Evolutionary conservation across 2,113 vertebrate species (phyloP).

Genomic region (Atrichornis clamosus): DNA sequence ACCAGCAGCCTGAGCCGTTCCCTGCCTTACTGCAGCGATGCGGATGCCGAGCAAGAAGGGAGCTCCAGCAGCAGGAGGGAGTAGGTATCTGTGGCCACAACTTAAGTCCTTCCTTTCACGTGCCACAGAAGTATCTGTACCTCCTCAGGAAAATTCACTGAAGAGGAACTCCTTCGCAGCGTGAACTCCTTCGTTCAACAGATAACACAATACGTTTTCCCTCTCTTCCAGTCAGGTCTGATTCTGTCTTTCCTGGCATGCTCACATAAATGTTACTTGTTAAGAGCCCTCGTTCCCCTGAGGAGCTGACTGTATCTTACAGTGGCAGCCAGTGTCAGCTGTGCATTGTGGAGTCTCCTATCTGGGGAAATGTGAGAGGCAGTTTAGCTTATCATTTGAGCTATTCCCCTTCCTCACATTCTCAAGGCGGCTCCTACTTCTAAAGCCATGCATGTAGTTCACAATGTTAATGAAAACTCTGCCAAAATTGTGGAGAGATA

Average conservation of each 20-base stretch:
- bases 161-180: background rate
- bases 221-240: background rate
- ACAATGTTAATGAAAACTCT: background rate
- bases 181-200: background rate
- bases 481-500: background rate
- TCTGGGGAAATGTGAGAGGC: conserved; percentile 52
- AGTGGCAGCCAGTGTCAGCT: conserved; percentile 65
- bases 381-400: background rate
- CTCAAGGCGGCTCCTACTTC: conserved; percentile 22
- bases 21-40: background rate
- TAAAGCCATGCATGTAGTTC: background rate
- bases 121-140: background rate
- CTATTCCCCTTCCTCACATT: background rate
- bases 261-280: conserved; percentile 20
- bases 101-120: background rate
- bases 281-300: background rate
- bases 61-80: background rate
- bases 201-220: background rate
- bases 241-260: background rate
- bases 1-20: background rate
- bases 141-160: background rate
- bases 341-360: conserved; percentile 21
- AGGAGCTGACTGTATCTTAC: conserved; percentile 35
- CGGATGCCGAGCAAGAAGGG: background rate
- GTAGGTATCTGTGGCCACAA: fast-evolving